Evolutionary conservation across 2,113 vertebrate species (phyloP), one percentile per base, ranked within the genome.

Genomic region (Lanius collurio): DNA sequence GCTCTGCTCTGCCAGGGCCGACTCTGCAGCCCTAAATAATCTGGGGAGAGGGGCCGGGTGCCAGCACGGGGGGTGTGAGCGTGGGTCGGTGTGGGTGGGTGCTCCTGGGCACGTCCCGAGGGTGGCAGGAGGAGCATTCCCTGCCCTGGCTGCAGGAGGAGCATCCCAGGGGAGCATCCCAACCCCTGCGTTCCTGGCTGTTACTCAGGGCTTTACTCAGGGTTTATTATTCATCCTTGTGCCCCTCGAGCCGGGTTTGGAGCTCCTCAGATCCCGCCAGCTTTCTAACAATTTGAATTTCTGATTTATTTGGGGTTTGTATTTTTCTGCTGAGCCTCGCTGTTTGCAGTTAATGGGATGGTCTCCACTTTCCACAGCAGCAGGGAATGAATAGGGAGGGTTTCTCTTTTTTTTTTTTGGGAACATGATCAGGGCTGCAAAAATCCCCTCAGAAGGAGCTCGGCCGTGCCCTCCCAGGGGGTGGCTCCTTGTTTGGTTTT

Each of bases 171-270:
- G 24, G 18, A 42, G 41, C 39, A 15, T 21, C 28, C 39, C 15
- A 13, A 2, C 8, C 71, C 39, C 24, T 21, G 19, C 11, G 13
- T 28, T 22, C 24, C 4, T 10, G 62, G 57, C 28, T 8, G 1
- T 12, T 41, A 10, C 44, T 41, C 30, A 3, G 64, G 64, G 55
- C 37, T 20, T 11, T 20, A 3, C 46, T 59, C 37, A 2, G 55
- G 67, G 5, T 62, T 52, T 35, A 0, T 55, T n/a, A 0, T 35
- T 50, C 13, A 1, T 60, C 24, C 65, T 6, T 7, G 9, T 23
- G 35, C 53, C 30, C 64, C 19, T 17, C 1, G 28, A 39, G 64
- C 27, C 2, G 2, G n/a, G 28, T 28, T 13, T 6, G 23, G 35
- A 30, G 24, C 6, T 50, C 24, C 46, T 52, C 20, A 6, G 9